Evolutionary conservation across 2,113 vertebrate species (phyloP).

Genomic region (Manacus vitellinus): DNA sequence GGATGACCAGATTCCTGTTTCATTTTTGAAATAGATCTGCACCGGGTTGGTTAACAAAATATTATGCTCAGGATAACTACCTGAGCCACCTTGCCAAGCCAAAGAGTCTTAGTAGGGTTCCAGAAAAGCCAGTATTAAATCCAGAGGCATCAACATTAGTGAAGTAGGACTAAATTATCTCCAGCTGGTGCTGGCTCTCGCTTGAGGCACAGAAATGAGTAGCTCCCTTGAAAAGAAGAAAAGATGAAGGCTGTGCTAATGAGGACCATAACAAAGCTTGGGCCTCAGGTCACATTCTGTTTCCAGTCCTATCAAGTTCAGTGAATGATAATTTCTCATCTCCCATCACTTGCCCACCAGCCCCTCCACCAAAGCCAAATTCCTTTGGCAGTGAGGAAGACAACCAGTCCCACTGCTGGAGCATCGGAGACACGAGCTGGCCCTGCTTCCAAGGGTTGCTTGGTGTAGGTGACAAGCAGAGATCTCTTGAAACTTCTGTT

Average conservation of each 20-base stretch:
- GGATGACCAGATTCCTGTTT: slow-evolving; percentile 13
- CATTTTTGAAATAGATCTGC: slow-evolving; percentile 29
- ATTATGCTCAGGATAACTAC: slow-evolving; percentile 53
- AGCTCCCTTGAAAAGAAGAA: slow-evolving; percentile 17
- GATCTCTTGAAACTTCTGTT: background rate
- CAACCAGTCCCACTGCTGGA: background rate
- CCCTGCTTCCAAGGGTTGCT: background rate
- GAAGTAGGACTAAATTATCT: slow-evolving; percentile 54
- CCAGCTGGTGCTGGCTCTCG: slow-evolving; percentile 30
- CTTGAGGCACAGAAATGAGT: slow-evolving; percentile 18
- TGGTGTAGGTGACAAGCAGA: background rate
- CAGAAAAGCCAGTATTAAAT: slow-evolving; percentile 58
- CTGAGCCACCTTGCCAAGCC: slow-evolving; percentile 9
- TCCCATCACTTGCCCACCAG: background rate
- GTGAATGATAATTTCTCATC: background rate
- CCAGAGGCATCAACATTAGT: slow-evolving; percentile 60
- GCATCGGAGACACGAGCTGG: fast-evolving
- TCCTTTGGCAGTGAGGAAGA: background rate
- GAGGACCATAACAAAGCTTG: background rate
- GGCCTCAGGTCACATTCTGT: background rate
- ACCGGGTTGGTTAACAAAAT: slow-evolving; percentile 36
- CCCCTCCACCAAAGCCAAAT: background rate
- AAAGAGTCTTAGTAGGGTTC: slow-evolving; percentile 25
- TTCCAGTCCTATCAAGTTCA: background rate
- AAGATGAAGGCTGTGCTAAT: background rate